phyloP scores from a whole-genome alignment of 1,140 invertebrate species.

The Nasonia longicornis region DNA sequence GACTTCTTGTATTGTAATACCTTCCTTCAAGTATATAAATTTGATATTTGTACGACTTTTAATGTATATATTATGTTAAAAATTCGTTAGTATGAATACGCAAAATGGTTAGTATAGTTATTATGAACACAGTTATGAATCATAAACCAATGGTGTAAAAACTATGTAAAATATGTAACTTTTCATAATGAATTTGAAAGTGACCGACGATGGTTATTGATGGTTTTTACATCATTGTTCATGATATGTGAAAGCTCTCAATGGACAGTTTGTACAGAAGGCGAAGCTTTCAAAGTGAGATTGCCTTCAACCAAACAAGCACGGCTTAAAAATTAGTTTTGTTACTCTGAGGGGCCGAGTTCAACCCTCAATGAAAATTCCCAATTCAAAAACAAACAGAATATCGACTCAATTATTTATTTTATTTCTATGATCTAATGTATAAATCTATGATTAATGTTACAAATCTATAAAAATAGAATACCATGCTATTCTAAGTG shows the following conservation, averaged over 20 bases:
- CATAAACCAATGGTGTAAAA: background rate
- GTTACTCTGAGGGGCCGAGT: background rate
- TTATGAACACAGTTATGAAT: background rate
- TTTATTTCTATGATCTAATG: background rate
- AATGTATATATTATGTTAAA: background rate
- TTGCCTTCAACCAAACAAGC: background rate
- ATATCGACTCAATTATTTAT: background rate
- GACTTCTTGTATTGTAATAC: background rate
- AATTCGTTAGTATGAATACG: background rate
- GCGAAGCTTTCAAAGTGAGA: background rate
- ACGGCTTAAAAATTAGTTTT: background rate
- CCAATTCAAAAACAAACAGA: slow-evolving; percentile 27
- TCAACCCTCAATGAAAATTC: slow-evolving; percentile 25
- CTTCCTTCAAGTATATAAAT: background rate
- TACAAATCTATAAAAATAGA: slow-evolving; percentile 3
- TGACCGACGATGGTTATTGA: background rate
- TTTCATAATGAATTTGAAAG: background rate
- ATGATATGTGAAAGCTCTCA: background rate
- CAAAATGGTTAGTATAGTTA: background rate
- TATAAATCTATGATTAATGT: background rate
- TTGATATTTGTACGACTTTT: background rate
- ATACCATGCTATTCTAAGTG: slow-evolving; percentile 18
- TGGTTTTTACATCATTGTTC: slow-evolving; percentile 12
- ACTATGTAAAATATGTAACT: background rate
- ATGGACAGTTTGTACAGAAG: background rate